A percentile compares a stretch with the other conserved stretches of the same genome.
Evolutionary conservation across 2,113 vertebrate species (phyloP).

Genomic region (Caretta caretta): DNA sequence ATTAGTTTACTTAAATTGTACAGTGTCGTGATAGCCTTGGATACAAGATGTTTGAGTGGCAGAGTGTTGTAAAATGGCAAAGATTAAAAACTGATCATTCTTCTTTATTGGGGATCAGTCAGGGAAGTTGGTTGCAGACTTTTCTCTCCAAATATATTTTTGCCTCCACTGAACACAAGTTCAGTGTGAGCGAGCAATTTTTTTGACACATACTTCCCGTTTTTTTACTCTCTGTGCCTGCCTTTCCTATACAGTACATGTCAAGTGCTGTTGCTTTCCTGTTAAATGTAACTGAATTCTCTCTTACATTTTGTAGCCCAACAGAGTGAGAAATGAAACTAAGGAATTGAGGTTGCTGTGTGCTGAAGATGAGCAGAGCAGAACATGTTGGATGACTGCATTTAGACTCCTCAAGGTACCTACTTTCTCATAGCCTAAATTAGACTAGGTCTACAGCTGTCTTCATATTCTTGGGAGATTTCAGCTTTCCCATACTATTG

Average conservation of each 20-base stretch:
- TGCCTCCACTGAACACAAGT: neutral
- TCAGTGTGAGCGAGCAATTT: neutral
- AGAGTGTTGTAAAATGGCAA: neutral
- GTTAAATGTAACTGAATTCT: neutral
- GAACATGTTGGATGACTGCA: conserved; percentile 94
- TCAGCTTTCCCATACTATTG: neutral
- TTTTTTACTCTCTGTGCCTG: neutral
- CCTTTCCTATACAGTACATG: neutral
- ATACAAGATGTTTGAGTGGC: neutral
- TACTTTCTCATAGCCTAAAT: neutral
- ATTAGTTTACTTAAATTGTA: rapidly evolving
- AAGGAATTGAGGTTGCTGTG: conserved; percentile 95
- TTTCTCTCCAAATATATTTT: neutral
- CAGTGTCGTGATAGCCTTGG: neutral
- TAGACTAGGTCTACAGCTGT: too few relatives aligned
- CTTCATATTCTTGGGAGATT: neutral
- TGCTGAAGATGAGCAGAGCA: conserved; percentile 94
- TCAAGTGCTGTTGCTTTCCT: neutral
- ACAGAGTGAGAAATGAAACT: conserved; percentile 87
- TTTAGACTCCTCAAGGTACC: conserved; percentile 97
- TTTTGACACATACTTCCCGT: rapidly evolving
- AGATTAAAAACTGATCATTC: neutral
- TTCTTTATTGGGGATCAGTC: neutral
- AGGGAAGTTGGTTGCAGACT: neutral
- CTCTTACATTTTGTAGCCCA: conserved; percentile 83